These are phyloP conservation scores for Umimayanthus chanpuru DNA, from an alignment of 92 coral and sea anemone species.

Conservation along the genomic window DNA sequence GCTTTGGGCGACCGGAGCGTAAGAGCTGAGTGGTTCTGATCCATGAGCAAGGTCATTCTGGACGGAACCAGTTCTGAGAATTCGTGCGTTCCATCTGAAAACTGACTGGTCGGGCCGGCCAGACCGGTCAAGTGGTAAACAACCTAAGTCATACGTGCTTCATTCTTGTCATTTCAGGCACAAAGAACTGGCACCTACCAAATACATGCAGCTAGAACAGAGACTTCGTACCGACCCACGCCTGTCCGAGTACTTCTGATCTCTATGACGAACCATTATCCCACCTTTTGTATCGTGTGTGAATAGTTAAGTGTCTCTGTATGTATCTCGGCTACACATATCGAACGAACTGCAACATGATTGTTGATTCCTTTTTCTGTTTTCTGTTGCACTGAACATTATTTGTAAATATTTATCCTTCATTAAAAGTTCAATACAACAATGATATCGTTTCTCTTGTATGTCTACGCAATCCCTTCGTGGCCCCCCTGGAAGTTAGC, in stretches of 20 bases:
- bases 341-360: not conserved
- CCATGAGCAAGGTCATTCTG: too few relatives aligned
- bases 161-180: slow-evolving; percentile 63
- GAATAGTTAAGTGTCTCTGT: not conserved
- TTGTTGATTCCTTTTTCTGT: not conserved
- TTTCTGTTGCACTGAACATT: not conserved
- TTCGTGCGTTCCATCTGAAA: too few relatives aligned
- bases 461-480: not conserved
- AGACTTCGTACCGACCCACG: slow-evolving; percentile 93
- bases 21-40: too few relatives aligned
- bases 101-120: too few relatives aligned
- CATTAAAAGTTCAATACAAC: not conserved
- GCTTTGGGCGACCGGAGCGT: too few relatives aligned
- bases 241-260: slow-evolving; percentile 78
- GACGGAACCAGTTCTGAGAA: too few relatives aligned
- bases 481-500: not conserved
- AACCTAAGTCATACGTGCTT: not conserved
- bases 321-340: not conserved
- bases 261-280: not conserved
- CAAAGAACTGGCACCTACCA: slow-evolving; percentile 96
- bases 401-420: not conserved
- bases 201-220: slow-evolving; percentile 97
- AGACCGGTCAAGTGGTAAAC: too few relatives aligned
- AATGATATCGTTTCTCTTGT: not conserved
- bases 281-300: too few relatives aligned